Evolutionary conservation across 2,797 vertebrate genomes (phyloP).

Genomic region (Intellagama lesueurii): DNA sequence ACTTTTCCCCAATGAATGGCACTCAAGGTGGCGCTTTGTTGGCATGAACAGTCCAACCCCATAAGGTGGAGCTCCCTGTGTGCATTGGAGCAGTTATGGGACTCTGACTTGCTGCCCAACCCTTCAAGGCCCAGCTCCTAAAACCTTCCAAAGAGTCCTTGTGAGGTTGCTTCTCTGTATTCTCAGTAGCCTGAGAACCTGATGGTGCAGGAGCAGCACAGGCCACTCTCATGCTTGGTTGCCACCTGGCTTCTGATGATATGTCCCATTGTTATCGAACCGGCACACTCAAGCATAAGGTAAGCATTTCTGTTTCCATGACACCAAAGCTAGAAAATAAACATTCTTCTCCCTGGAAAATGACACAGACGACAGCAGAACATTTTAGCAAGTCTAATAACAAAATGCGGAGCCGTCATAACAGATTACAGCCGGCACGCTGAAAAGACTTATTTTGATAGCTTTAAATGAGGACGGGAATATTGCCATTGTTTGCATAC

Average conservation of each 20-base stretch:
- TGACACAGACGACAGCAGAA: slow-evolving; percentile 52
- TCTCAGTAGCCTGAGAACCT: slow-evolving; percentile 62
- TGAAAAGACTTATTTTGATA: slow-evolving; percentile 42
- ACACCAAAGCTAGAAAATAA: slow-evolving; percentile 67
- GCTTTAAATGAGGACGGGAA: slow-evolving; percentile 38
- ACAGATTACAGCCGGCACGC: slow-evolving; percentile 31
- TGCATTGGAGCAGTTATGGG: too few species aligned
- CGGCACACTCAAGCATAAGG: slow-evolving; percentile 56
- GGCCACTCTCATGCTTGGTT: not conserved
- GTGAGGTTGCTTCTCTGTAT: slow-evolving; percentile 62
- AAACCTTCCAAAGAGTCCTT: slow-evolving; percentile 28
- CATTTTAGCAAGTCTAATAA: slow-evolving; percentile 68
- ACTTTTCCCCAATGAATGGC: not conserved
- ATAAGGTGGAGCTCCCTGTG: too few species aligned
- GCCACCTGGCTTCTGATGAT: not conserved
- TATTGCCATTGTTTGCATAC: slow-evolving; percentile 29
- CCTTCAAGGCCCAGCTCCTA: too few species aligned
- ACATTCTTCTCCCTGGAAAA: slow-evolving; percentile 53
- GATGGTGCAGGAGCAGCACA: not conserved
- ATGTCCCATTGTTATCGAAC: slow-evolving; percentile 61
- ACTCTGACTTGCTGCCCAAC: too few species aligned
- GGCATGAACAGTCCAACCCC: not conserved
- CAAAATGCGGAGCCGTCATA: slow-evolving; percentile 14
- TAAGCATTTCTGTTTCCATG: slow-evolving; percentile 71
- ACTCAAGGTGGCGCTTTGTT: not conserved